Base-by-base conservation (phyloP, 2,888 invertebrate species). In the Lithophane leautieri region DNA sequence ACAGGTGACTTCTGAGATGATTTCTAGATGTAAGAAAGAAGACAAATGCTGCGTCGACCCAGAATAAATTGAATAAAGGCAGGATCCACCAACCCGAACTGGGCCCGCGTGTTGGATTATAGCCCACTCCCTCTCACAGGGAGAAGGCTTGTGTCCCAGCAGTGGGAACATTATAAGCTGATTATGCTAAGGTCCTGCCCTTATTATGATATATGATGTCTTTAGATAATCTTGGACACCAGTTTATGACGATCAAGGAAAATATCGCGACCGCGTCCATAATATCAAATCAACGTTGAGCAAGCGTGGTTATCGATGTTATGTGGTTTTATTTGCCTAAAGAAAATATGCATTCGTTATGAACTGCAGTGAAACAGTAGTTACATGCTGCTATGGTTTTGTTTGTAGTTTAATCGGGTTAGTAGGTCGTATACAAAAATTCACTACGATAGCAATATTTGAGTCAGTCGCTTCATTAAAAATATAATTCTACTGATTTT, bases 341-440 rank as follows among this genome's bases (percentile, higher is more conserved):
- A 14, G 40, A n/a, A 42, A 50, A 28, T 42, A n/a, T 50, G 16
- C 19, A n/a, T 22, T 42, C 12, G 0, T 6, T 47, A 14, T 44
- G 28, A 25, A 44, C 34, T 60, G 70, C 44, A 52, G 60, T 61
- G 3, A 25, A 76, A 40, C 42, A 28, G 22, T 44, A 28, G n/a
- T n/a, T 44, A 22, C 1, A 61, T 2, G 3, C 8, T n/a, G 50
- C 58, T 78, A n/a, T 47, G 19, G 22, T 58, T 73, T 34, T n/a
- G 4, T 62, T 42, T 16, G 4, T 44, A 34, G n/a, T 61, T 14
- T 42, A 47, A 73, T 60, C n/a, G 4, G 74, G 74, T 73, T 12
- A 81, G 47, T 78, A 67, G 75, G 75, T 25, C 40, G 6, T 22
- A 25, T 40, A 54, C 14, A 80, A 61, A 81, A 50, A 62, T 14